Percentiles rank a stretch among this genome's conserved stretches.
Conservation (phyloP, 2,888 invertebrate species). For the Tinea trinotella region DNA sequence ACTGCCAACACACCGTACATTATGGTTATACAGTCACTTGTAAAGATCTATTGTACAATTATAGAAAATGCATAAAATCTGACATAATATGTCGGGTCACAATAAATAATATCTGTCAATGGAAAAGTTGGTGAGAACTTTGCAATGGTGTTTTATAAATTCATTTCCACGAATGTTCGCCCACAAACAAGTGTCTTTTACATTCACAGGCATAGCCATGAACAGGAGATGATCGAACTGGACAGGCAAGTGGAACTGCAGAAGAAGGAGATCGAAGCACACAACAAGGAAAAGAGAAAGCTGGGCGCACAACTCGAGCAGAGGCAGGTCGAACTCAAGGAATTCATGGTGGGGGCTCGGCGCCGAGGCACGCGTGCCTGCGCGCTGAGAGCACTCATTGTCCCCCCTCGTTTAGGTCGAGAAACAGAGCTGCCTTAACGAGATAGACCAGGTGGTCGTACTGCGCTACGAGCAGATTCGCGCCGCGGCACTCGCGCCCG, state of each 20-base stretch:
- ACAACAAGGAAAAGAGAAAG: slow-evolving; percentile 69
- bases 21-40: too few species aligned
- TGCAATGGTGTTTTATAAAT: too few species aligned
- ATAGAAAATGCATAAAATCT: too few species aligned
- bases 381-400: too few species aligned
- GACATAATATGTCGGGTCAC: too few species aligned
- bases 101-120: too few species aligned
- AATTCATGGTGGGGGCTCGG: slow-evolving; percentile 78
- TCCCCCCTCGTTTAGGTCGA: slow-evolving; percentile 76
- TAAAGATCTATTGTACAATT: too few species aligned
- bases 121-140: too few species aligned
- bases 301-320: slow-evolving; percentile 67
- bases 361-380: too few species aligned
- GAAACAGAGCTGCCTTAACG: slow-evolving; percentile 84
- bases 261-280: slow-evolving; percentile 73
- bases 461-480: slow-evolving; percentile 79
- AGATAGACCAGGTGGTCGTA: slow-evolving; percentile 79
- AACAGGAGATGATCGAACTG: slow-evolving; percentile 73
- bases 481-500: slow-evolving; percentile 53
- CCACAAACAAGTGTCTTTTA: too few species aligned
- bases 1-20: too few species aligned
- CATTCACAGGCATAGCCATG: slow-evolving; percentile 56
- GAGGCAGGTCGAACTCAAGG: slow-evolving; percentile 73
- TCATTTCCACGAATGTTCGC: too few species aligned
- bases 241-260: slow-evolving; percentile 69